These are phyloP conservation scores for Maccullochella peelii DNA, from an alignment of 2,113 vertebrate species.

Conservation along the genomic window DNA sequence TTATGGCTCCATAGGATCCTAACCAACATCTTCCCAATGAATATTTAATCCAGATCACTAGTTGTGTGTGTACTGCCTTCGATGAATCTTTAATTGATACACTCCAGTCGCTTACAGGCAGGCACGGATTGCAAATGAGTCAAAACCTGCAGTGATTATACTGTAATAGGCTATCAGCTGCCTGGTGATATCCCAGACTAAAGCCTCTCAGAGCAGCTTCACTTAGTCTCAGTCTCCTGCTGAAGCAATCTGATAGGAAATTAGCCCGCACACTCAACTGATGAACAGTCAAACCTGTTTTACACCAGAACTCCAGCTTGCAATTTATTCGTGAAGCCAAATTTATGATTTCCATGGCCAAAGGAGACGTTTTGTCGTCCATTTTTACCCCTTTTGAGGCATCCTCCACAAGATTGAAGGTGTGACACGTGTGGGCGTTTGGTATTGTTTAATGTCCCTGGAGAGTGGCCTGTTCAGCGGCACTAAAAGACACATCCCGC, in stretches of 20 bases:
- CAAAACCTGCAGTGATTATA: slow-evolving; percentile 64
- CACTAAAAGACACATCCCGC: neutral
- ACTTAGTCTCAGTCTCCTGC: neutral
- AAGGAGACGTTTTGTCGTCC: neutral
- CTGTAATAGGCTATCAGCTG: slow-evolving; percentile 58
- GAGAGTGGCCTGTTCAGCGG: slow-evolving; percentile 7
- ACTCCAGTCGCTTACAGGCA: slow-evolving; percentile 60
- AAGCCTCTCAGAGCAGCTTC: slow-evolving; percentile 44
- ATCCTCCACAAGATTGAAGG: slow-evolving; percentile 2
- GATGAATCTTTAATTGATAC: slow-evolving; percentile 77
- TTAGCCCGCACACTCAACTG: slow-evolving; percentile 8
- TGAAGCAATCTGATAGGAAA: slow-evolving; percentile 39
- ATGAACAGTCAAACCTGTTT: neutral
- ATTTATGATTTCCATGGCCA: neutral
- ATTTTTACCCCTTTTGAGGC: neutral
- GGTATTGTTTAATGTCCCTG: slow-evolving; percentile 35
- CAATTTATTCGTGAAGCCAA: neutral
- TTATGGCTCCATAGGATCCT: slow-evolving; percentile 61
- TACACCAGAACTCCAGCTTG: neutral
- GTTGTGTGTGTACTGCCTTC: slow-evolving; percentile 61
- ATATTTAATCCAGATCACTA: slow-evolving; percentile 74
- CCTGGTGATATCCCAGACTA: slow-evolving; percentile 28
- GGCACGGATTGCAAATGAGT: slow-evolving; percentile 65
- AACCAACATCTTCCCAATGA: slow-evolving; percentile 69
- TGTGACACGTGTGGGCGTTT: slow-evolving; percentile 25